Evolutionary conservation across 2,888 invertebrate species (phyloP).

Genomic region (Andrena haemorrhoa): DNA sequence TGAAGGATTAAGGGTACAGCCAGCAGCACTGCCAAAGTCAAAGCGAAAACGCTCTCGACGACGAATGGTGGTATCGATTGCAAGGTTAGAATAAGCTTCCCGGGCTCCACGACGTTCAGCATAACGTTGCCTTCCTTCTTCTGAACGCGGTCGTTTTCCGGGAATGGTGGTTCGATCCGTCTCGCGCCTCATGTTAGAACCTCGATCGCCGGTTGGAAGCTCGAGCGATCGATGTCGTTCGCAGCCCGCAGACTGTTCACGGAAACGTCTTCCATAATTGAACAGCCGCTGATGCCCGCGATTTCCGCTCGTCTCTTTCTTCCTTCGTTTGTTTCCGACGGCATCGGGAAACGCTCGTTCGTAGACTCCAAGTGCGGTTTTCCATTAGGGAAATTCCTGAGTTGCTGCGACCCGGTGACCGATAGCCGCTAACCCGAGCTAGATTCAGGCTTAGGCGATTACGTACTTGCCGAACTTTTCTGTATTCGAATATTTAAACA

Average conservation of each 20-base stretch:
- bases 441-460: too few relatives aligned
- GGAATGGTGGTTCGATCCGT: slow-evolving; percentile 4
- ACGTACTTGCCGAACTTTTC: too few relatives aligned
- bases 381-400: background rate
- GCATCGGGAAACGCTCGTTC: background rate
- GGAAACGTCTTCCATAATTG: slow-evolving; percentile 66
- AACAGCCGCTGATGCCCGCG: slow-evolving; percentile 57
- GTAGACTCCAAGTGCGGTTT: background rate
- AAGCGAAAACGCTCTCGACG: slow-evolving; percentile 76
- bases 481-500: too few relatives aligned
- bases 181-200: slow-evolving; percentile 53
- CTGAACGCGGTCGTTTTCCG: slow-evolving; percentile 35
- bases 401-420: background rate
- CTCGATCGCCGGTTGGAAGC: slow-evolving; percentile 34
- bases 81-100: slow-evolving; percentile 77
- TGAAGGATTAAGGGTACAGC: slow-evolving; percentile 78
- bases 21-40: slow-evolving; percentile 76
- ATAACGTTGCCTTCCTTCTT: slow-evolving; percentile 69
- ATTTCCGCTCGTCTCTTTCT: slow-evolving; percentile 43
- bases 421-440: too few relatives aligned
- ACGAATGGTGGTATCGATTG: slow-evolving; percentile 78
- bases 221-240: slow-evolving; percentile 67
- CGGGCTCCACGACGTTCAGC: slow-evolving; percentile 74
- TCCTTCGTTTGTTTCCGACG: slow-evolving; percentile 33
- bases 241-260: slow-evolving; percentile 46